Evolutionary conservation across 2,888 invertebrate genomes (phyloP).

Genomic region (Yponomeuta evonymella): DNA sequence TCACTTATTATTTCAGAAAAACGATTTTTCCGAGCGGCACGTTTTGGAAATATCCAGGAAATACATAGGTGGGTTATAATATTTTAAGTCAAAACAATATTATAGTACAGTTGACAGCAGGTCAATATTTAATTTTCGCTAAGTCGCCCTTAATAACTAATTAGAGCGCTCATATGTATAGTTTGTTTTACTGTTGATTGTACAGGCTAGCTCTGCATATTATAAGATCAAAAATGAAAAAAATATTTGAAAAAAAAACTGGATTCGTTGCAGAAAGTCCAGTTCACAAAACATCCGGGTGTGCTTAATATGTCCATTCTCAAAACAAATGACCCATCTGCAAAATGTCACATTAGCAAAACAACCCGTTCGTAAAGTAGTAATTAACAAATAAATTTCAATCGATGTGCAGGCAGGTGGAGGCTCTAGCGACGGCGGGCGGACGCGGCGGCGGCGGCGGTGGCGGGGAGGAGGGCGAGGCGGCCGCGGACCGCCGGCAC

Average conservation of each 20-base stretch:
- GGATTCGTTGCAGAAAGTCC: no score
- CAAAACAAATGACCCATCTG: background rate
- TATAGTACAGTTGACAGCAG: no score
- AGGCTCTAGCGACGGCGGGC: slow-evolving; percentile 31
- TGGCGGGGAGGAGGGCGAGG: slow-evolving; percentile 47
- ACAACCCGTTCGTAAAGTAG: no score
- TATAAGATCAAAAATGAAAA: no score
- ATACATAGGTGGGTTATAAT: background rate
- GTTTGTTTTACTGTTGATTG: background rate
- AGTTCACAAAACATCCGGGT: background rate
- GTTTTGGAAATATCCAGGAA: background rate
- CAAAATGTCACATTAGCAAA: background rate
- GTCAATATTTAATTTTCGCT: no score
- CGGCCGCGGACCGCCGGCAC: slow-evolving; percentile 83
- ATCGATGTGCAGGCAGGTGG: slow-evolving; percentile 41
- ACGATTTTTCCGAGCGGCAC: background rate
- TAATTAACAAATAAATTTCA: background rate
- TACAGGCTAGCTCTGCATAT: background rate
- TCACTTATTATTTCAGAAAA: background rate
- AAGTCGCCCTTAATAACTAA: no score
- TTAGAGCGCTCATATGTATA: no score
- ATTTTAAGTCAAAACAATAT: no score
- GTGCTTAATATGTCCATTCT: background rate
- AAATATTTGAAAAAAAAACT: background rate
- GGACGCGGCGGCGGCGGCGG: slow-evolving; percentile 20